phyloP scores from a whole-genome alignment of 2,888 invertebrate genomes.

The Branchipolynoe longqiensis region DNA sequence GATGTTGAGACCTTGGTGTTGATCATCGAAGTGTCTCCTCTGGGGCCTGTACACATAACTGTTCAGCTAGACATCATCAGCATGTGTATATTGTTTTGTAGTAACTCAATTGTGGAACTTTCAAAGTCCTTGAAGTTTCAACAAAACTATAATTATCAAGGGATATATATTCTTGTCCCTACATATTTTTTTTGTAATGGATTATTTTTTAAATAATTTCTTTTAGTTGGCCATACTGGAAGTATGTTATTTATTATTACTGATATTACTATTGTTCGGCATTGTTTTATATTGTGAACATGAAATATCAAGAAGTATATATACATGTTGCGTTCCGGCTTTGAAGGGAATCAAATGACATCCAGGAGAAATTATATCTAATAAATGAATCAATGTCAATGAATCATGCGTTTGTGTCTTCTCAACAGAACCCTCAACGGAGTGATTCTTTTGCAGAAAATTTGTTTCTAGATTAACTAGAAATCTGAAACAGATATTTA shows the following conservation, averaged over 20 bases:
- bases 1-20: not conserved
- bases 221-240: not conserved
- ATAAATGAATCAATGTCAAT: constrained; percentile 37
- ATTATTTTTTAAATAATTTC: too few species aligned
- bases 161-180: not conserved
- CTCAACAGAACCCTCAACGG: too few species aligned
- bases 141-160: not conserved
- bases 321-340: not conserved
- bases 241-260: constrained; percentile 29
- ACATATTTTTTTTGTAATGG: not conserved
- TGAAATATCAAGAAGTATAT: not conserved
- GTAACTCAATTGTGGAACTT: constrained; percentile 15
- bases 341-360: not conserved
- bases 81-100: constrained; percentile 40
- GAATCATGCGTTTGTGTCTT: not conserved
- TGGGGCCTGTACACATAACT: not conserved
- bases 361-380: constrained; percentile 4
- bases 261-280: constrained; percentile 39
- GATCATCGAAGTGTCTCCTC: constrained; percentile 1
- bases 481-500: too few species aligned
- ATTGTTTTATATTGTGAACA: constrained; percentile 46
- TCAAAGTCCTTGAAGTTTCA: constrained; percentile 16
- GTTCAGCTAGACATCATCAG: constrained; percentile 21
- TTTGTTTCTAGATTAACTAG: too few species aligned
- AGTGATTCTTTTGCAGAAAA: too few species aligned